phyloP scores from a whole-genome alignment of 1,140 invertebrate genomes.

The Drosophila baimaii region DNA sequence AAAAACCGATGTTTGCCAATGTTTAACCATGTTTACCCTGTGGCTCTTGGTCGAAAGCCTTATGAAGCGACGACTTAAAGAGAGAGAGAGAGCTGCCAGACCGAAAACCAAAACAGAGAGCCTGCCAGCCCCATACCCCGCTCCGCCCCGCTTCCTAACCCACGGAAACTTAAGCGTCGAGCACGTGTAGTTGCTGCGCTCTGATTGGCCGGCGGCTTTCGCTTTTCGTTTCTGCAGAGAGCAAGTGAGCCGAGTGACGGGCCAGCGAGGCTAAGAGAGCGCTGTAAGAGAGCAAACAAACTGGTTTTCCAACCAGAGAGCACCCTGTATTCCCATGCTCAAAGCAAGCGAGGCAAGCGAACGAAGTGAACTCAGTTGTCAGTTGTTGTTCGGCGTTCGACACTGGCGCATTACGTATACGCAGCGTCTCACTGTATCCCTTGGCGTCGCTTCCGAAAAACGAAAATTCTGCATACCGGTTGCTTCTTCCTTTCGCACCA shows the following conservation, averaged over 20 bases:
- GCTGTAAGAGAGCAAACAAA: constrained; percentile 35
- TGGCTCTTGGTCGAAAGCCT: constrained; percentile 4
- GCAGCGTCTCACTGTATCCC: constrained; percentile 18
- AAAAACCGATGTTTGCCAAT: constrained; percentile 5
- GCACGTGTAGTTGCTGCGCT: constrained; percentile 73
- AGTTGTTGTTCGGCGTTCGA: constrained; percentile 80
- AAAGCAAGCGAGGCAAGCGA: not conserved
- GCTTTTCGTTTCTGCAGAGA: constrained; percentile 64
- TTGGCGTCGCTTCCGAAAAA: constrained; percentile 42
- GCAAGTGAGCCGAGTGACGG: not conserved
- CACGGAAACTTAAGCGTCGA: constrained; percentile 32
- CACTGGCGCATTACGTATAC: constrained; percentile 35
- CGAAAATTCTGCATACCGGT: constrained; percentile 52
- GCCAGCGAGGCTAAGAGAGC: constrained; percentile 12
- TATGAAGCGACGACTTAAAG: constrained; percentile 21
- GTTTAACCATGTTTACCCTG: constrained; percentile 41
- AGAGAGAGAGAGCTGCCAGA: constrained; percentile 17
- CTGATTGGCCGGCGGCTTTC: constrained; percentile 76
- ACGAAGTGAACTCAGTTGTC: constrained; percentile 15
- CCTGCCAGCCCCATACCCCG: not conserved
- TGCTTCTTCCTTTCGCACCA: constrained; percentile 28
- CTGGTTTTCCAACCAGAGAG: constrained; percentile 32
- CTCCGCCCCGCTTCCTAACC: not conserved
- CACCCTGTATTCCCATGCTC: constrained; percentile 51
- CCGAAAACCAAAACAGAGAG: constrained; percentile 80